These are phyloP conservation scores for Halisarca cf. caerulea DNA, from an alignment of 37 sponge, comb jelly and placozoan species.

Conservation along the genomic window DNA sequence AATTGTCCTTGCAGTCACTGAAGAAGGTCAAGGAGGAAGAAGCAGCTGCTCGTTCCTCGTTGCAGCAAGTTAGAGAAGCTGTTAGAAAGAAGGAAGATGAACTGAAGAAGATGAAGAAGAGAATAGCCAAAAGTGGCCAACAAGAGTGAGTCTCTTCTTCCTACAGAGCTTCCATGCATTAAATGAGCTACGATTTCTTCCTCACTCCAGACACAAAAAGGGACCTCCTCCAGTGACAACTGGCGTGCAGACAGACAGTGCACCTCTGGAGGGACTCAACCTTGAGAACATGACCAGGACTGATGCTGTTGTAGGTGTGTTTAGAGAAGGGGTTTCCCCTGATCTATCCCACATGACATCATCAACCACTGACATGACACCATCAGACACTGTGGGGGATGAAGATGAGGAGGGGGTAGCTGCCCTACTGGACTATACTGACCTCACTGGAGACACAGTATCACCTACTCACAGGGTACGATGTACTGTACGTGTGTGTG, in stretches of 20 bases:
- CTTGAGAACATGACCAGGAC: neutral
- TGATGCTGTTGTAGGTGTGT: neutral
- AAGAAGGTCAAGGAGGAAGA: neutral
- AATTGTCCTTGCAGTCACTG: neutral
- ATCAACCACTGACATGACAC: too few species aligned
- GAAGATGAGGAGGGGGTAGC: too few species aligned
- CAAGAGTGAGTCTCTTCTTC: neutral
- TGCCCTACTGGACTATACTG: too few species aligned
- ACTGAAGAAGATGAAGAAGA: slow-evolving; percentile 1
- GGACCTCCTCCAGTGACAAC: too few species aligned
- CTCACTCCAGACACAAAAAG: too few species aligned
- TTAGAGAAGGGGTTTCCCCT: neutral
- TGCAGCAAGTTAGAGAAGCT: neutral
- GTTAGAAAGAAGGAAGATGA: neutral
- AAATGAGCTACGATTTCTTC: too few species aligned
- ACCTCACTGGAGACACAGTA: neutral
- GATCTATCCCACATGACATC: slow-evolving; percentile 1
- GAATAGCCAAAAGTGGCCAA: neutral
- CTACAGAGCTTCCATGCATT: too few species aligned
- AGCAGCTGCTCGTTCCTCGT: neutral
- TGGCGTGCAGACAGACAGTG: too few species aligned
- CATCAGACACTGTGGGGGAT: too few species aligned
- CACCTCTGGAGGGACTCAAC: too few species aligned
- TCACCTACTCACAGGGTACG: neutral
- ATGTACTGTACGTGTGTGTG: neutral